These are phyloP conservation scores for Agelas oroides DNA, from an alignment of 37 sponge, comb jelly and placozoan species.

Conservation along the genomic window DNA sequence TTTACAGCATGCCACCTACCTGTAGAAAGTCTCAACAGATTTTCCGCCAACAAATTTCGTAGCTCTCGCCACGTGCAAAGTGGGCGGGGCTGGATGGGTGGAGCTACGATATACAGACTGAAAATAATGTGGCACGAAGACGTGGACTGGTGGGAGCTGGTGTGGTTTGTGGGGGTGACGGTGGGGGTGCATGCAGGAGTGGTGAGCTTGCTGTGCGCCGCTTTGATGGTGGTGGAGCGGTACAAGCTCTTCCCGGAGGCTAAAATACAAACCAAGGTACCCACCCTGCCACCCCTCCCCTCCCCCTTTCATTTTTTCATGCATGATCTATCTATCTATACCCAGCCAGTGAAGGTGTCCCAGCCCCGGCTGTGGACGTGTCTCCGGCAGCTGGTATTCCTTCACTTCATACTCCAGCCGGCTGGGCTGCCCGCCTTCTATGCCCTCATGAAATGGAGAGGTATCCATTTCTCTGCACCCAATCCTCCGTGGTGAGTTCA, in stretches of 20 bases:
- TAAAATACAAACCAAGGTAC: constrained; percentile 33
- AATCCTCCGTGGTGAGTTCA: constrained; percentile 20
- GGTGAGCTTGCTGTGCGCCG: not conserved
- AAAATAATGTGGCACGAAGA: no score
- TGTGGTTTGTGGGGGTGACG: constrained; percentile 17
- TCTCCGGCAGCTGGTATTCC: not conserved
- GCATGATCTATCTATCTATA: not conserved
- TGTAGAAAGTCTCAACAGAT: no score
- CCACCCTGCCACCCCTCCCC: no score
- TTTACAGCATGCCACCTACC: no score
- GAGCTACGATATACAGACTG: no score
- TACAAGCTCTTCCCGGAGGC: constrained; percentile 40
- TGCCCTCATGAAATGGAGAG: constrained; percentile 29
- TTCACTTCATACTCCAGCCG: constrained; percentile 23
- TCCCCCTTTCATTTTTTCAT: not conserved
- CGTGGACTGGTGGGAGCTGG: constrained; percentile 18
- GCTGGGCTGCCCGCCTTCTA: constrained; percentile 44
- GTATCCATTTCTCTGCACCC: constrained; percentile 13
- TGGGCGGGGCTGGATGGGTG: no score
- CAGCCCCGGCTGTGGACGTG: not conserved
- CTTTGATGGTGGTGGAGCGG: constrained; percentile 18
- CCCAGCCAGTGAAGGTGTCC: not conserved
- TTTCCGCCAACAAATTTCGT: no score
- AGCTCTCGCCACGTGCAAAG: no score
- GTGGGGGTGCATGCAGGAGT: constrained; percentile 9